Evolutionary conservation across 1,140 invertebrate genomes (phyloP), one percentile per base, ranked within the genome.

Genomic region (Himalopsyche phryganea): DNA sequence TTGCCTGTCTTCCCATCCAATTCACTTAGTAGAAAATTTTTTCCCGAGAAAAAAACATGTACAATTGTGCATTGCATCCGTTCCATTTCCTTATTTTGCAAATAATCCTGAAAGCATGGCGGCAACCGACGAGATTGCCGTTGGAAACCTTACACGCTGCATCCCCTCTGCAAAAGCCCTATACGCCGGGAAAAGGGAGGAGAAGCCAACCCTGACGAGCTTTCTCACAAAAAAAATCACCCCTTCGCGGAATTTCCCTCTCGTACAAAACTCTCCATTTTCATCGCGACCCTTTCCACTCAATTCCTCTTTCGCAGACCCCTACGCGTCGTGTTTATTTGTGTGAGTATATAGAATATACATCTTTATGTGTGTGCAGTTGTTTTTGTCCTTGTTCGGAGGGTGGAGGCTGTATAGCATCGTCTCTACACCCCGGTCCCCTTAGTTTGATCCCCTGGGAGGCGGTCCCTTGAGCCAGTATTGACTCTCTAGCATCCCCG

Each of bases 401-500:
- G 23, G 23, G 35, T 19, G 55, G 17, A 58, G 28, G 57, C 47
- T 54, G 61, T 46, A 20, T 48, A 53, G 62, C 62, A 58, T 44
- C 53, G 54, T 32, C 48, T 63, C 64, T 74, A 73, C 72, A 72
- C 68, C 23, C 23, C 23, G 23, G 23, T 3, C 23, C 23, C 23
- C 23, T n/a, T 28, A 9, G 23, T 9, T 28, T 28, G 23, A 28
- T 28, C 23, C 23, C 23, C 9, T 68, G 75, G 75, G 75, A 76
- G 76, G 76, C 75, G 74, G 73, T 77, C 76, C 74, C 75, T 69
- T 52, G 76, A 73, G 76, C 69, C 69, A 69, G 70, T 66, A 69
- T 67, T 65, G 71, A 73, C 71, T 73, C 72, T 70, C 23, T 28
- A 28, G 57, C 53, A 50, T 51, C 55, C 61, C 72, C 61, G 59